Base-by-base conservation (phyloP, 2,113 vertebrate genomes). In the Pseudorasbora parva region DNA sequence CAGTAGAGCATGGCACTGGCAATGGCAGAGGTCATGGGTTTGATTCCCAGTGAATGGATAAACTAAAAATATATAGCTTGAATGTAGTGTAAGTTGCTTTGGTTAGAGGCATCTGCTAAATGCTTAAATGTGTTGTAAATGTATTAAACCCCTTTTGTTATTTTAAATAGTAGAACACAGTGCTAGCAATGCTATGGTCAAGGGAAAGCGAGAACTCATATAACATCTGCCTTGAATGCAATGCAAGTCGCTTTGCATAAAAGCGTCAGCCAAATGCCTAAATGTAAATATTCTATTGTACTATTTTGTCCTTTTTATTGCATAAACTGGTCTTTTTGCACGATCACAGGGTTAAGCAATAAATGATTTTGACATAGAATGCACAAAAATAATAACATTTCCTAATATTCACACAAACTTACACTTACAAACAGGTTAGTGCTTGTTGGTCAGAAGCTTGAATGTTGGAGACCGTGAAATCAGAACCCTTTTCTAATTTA, bases 401-500 rank as follows among this genome's bases (percentile, higher is more conserved):
- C 10, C 68, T 71, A 71, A 45, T 45, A 11, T 45, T 45, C n/a
- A 71, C n/a, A 71, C 41, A 71, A 8, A n/a, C n/a, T 72, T 72
- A 47, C 37, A n/a, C n/a, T 72, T 72, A 47, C 37, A 72, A 47
- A 72, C 1, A 23, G 41, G 5, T n/a, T 64, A 41, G 6, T 15
- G 12, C 25, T 14, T 6, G 1, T 47, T 23, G 41, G 25, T 30
- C 25, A 23, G 19, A 68, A 9, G 8, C 33, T 41, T 45, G 21
- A 43, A 45, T 47, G 56, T 25, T 14, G 33, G 23, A 11, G 60
- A 47, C 47, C 15, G 49, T 25, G 78, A 73, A 81, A 79, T 59
- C 69, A 9, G 19, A 86, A 59, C 82, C 49, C 78, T 79, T 73
- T 57, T 49, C 47, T 23, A 64, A 86, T 82, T 75, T 49, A n/a